Evolutionary conservation across 1,140 invertebrate genomes (phyloP), one percentile per base, ranked within the genome.

Genomic region (Drosophila jambulina): DNA sequence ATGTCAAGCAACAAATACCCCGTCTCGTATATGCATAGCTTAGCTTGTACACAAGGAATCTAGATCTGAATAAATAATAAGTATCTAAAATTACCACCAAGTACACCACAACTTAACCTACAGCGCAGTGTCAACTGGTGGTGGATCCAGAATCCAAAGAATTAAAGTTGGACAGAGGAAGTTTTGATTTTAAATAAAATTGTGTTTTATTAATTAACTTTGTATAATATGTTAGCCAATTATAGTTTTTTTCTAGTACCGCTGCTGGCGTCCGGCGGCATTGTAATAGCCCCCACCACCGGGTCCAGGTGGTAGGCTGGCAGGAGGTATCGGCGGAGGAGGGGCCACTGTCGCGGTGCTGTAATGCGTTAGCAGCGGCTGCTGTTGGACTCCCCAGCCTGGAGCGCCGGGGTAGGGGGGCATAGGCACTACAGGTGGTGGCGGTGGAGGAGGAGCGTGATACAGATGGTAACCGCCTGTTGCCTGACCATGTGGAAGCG

Each of bases 371-470:
- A 82, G 80, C 40, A 82, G 82, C 19, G 78, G 67, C 54, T 76
- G 82, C 54, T 81, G 78, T 43, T 81, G 78, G 21, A 75, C 61
- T 6, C 78, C 62, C 68, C 82, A 80, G 12, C 75, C 58, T 10
- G 75, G 62, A n/a, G 61, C 61, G 9, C 53, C 53, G 5, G 72
- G 38, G 45, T 90, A 91, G 2, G 79, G 65, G n/a, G 75, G 67
- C 68, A 81, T 63, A 23, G 72, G 82, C 54, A 85, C 82, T 36
- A 78, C 68, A 9, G 86, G 86, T 10, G 86, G 86, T 15, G 86
- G 87, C 17, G 86, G 86, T 13, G 86, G 92, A 23, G 91, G 92
- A 8, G 88, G 85, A 40, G 84, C 82, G 78, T 82, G 90, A 68
- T 81, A 86, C 64, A 76, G 46, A 32, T 75, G 87, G 61, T 78